Conservation (phyloP, 2,113 vertebrate genomes). For the Nyctibius bracteatus region DNA sequence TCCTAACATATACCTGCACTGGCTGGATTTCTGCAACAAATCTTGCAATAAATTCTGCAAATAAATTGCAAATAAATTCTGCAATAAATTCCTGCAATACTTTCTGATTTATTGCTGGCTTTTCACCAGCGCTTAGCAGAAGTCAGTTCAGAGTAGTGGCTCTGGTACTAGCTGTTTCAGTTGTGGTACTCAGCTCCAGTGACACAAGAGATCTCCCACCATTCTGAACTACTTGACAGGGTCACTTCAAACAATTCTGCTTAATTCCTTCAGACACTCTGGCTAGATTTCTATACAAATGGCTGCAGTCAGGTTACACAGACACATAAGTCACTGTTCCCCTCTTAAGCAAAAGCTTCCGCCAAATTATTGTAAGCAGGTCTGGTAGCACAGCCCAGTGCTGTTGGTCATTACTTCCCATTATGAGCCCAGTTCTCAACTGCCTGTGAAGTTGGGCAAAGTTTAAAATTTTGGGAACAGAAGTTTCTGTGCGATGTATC, state of each 20-base stretch:
- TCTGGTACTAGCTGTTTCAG: background rate
- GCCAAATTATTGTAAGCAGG: background rate
- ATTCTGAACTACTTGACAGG: background rate
- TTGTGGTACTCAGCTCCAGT: background rate
- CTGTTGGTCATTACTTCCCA: background rate
- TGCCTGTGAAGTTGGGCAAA: background rate
- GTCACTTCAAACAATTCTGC: background rate
- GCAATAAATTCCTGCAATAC: background rate
- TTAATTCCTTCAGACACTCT: background rate
- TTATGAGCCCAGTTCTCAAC: background rate
- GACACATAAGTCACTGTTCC: background rate
- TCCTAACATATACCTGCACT: background rate
- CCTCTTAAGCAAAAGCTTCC: background rate
- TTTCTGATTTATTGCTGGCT: background rate
- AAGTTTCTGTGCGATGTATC: background rate
- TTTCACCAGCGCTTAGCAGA: background rate
- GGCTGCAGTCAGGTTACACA: background rate
- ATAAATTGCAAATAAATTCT: background rate
- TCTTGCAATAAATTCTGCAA: background rate
- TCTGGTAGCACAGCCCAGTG: rapidly evolving
- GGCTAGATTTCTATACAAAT: background rate
- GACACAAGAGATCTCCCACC: background rate
- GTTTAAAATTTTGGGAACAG: background rate
- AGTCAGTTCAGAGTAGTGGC: background rate
- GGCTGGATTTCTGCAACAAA: background rate